These are phyloP conservation scores for Ophioninae sp. DNA, from an alignment of 2,888 invertebrate genomes.

Conservation along the genomic window DNA sequence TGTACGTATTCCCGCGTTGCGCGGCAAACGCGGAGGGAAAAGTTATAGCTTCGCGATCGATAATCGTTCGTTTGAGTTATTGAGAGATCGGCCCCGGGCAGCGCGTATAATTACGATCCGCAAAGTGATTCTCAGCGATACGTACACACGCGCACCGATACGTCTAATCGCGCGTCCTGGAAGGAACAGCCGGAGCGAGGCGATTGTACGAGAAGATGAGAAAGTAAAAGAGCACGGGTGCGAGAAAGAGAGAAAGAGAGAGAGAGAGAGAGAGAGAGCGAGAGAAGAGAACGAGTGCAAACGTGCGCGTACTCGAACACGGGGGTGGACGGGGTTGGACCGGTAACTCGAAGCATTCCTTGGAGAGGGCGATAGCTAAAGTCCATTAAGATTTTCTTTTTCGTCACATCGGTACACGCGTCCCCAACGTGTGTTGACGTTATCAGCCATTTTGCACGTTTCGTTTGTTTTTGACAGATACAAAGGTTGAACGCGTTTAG, in stretches of 20 bases:
- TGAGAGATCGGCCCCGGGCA: conserved; percentile 73
- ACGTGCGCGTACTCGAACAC: too few relatives aligned
- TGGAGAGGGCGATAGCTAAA: too few relatives aligned
- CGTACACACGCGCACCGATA: neutral
- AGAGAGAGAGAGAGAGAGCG: neutral
- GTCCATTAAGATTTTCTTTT: too few relatives aligned
- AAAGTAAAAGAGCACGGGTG: conserved; percentile 32
- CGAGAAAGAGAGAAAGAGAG: conserved; percentile 10
- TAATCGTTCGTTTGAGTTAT: conserved; percentile 75
- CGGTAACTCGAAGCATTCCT: too few relatives aligned
- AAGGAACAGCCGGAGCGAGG: conserved; percentile 42
- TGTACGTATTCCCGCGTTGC: conserved; percentile 6
- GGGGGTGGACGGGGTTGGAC: too few relatives aligned
- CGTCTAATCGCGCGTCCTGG: conserved; percentile 17
- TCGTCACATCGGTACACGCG: too few relatives aligned
- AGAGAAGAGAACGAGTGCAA: conserved; percentile 1
- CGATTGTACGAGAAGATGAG: conserved; percentile 40
- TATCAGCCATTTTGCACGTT: too few relatives aligned
- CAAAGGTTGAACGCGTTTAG: too few relatives aligned
- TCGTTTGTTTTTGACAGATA: too few relatives aligned
- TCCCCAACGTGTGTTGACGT: too few relatives aligned
- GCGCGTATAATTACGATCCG: conserved; percentile 76
- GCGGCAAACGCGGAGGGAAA: conserved; percentile 58
- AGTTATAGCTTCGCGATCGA: conserved; percentile 67
- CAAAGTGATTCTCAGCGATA: conserved; percentile 76